A percentile compares a stretch with the other conserved stretches of the same genome.
Conservation (phyloP, 2,797 vertebrate species). For the Eutrigla gurnardus region DNA sequence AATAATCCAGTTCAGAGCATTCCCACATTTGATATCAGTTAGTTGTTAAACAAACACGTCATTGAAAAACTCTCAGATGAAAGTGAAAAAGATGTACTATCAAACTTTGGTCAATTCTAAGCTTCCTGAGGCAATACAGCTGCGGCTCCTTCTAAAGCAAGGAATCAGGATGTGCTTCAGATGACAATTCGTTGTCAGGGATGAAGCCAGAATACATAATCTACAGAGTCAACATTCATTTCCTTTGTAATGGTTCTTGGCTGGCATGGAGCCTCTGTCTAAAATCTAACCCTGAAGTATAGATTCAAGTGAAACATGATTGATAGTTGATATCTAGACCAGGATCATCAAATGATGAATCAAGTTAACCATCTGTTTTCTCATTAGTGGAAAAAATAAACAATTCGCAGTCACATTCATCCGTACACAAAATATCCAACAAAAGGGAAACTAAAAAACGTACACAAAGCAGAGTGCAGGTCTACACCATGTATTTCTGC, state of each 20-base stretch:
- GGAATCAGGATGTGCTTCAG: constrained; percentile 11
- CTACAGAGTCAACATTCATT: background rate
- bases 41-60: constrained; percentile 14
- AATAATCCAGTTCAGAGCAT: background rate
- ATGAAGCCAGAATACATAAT: background rate
- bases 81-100: background rate
- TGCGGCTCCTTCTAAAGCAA: background rate
- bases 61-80: background rate
- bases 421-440: background rate
- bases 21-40: background rate
- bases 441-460: background rate
- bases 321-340: background rate
- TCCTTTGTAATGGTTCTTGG: background rate
- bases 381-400: background rate
- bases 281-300: constrained; percentile 1
- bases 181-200: background rate
- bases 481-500: too few relatives aligned
- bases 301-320: background rate
- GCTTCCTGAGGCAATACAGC: background rate
- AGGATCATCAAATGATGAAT: background rate
- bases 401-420: background rate
- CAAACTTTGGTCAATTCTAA: constrained; percentile 6
- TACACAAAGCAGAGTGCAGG: too few relatives aligned
- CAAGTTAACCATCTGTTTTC: background rate
- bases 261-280: background rate